phyloP scores from a whole-genome alignment of 2,113 vertebrate genomes.

The Piaya cayana region DNA sequence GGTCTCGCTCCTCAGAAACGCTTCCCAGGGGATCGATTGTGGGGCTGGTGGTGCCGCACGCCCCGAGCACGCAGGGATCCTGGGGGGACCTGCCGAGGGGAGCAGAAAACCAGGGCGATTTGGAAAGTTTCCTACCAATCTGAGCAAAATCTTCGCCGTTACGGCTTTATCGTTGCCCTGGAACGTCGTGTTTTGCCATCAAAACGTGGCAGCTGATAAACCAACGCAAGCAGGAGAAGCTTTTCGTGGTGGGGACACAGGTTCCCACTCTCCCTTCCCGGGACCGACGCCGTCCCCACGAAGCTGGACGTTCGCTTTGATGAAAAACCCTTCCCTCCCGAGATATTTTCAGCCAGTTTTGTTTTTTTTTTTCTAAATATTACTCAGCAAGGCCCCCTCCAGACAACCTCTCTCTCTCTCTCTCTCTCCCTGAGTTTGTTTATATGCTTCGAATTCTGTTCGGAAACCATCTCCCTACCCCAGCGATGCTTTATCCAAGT shows the following conservation, averaged over 20 bases:
- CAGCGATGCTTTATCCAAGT: conserved; percentile 46
- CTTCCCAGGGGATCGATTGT: background rate
- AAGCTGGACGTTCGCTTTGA: background rate
- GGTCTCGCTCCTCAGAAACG: accelerated
- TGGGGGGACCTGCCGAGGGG: background rate
- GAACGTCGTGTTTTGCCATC: background rate
- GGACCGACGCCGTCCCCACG: background rate
- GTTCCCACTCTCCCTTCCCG: background rate
- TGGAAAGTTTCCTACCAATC: background rate
- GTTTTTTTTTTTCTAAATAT: conserved; percentile 44
- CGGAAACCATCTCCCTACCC: conserved; percentile 56
- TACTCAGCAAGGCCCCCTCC: conserved; percentile 40
- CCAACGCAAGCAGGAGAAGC: background rate
- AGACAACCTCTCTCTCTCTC: conserved; percentile 56
- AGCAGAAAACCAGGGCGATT: accelerated
- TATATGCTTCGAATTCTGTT: conserved; percentile 55
- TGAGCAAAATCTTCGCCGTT: accelerated
- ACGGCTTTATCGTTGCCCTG: background rate
- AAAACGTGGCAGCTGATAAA: background rate
- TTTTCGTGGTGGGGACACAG: accelerated
- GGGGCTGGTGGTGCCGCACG: background rate
- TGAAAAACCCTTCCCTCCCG: background rate
- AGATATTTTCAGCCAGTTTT: background rate
- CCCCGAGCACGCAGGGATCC: background rate
- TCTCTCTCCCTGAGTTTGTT: conserved; percentile 49